phyloP scores from a whole-genome alignment of 2,888 invertebrate genomes.

The Chrysolina oricalcia region DNA sequence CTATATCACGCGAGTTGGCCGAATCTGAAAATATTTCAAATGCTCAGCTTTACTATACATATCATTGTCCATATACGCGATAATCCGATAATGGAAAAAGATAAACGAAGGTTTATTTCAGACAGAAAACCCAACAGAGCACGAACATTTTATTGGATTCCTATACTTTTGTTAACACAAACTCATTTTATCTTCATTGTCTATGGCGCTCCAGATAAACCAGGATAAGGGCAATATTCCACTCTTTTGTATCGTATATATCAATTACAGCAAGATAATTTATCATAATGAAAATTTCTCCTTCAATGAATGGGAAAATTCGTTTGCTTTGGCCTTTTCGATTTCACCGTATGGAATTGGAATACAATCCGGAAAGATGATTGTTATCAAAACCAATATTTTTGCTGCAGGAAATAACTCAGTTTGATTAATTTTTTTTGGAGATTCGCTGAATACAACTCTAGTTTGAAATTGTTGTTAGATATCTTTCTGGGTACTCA shows the following conservation, averaged over 20 bases:
- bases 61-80: background rate
- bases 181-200: slow-evolving; percentile 28
- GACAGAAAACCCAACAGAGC: background rate
- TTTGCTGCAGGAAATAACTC: no score
- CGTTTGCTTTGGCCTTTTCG: slow-evolving; percentile 3
- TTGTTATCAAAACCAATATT: no score
- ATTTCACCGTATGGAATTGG: background rate
- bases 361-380: no score
- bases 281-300: slow-evolving; percentile 56
- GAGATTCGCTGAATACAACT: no score
- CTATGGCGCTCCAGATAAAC: slow-evolving; percentile 6
- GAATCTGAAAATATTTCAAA: background rate
- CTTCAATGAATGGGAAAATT: slow-evolving; percentile 33
- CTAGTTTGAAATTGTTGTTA: no score
- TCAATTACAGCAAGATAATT: slow-evolving; percentile 58
- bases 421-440: no score
- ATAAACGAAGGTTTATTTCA: background rate
- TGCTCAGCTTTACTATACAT: background rate
- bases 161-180: slow-evolving; percentile 14
- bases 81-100: slow-evolving; percentile 5
- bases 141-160: background rate
- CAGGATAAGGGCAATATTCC: slow-evolving; percentile 49
- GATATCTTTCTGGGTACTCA: no score
- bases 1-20: no score
- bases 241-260: slow-evolving; percentile 59